Percentiles rank a stretch among this genome's conserved stretches.
Evolutionary conservation across 1,140 invertebrate species (phyloP).

Genomic region (Ooceraea biroi): DNA sequence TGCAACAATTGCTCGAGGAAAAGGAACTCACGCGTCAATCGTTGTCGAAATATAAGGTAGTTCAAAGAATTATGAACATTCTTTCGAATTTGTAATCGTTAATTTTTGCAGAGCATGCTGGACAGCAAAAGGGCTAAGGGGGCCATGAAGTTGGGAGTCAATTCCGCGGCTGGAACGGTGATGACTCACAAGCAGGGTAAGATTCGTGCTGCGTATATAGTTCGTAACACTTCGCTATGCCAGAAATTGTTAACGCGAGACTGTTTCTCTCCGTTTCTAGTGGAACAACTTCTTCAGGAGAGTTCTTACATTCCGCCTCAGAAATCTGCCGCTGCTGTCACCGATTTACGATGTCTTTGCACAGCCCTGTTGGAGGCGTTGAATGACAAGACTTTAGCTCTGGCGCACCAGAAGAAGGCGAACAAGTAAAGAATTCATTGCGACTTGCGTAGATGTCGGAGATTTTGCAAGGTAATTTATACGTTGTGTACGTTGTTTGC

Average conservation of each 20-base stretch:
- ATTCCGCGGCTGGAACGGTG: conserved; percentile 86
- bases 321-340: conserved; percentile 90
- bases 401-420: conserved; percentile 94
- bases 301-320: conserved; percentile 88
- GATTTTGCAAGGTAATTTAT: not conserved
- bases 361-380: conserved; percentile 92
- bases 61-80: not conserved
- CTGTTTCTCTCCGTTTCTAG: conserved; percentile 81
- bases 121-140: conserved; percentile 88
- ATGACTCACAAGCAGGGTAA: conserved; percentile 89
- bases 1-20: conserved; percentile 93
- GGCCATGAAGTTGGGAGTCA: conserved; percentile 87
- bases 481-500: conserved; percentile 39
- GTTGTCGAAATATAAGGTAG: conserved; percentile 91
- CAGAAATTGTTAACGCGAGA: conserved; percentile 71
- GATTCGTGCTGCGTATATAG: conserved; percentile 19
- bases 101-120: conserved; percentile 86
- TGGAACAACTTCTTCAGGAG: conserved; percentile 89
- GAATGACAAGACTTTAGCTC: conserved; percentile 93
- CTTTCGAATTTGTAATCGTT: conserved; percentile 12
- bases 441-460: conserved; percentile 41
- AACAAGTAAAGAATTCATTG: conserved; percentile 88
- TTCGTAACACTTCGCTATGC: not conserved
- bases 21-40: conserved; percentile 91
- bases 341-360: conserved; percentile 92